These are phyloP conservation scores for Carposina sasakii DNA, from an alignment of 1,140 invertebrate genomes.

Conservation along the genomic window DNA sequence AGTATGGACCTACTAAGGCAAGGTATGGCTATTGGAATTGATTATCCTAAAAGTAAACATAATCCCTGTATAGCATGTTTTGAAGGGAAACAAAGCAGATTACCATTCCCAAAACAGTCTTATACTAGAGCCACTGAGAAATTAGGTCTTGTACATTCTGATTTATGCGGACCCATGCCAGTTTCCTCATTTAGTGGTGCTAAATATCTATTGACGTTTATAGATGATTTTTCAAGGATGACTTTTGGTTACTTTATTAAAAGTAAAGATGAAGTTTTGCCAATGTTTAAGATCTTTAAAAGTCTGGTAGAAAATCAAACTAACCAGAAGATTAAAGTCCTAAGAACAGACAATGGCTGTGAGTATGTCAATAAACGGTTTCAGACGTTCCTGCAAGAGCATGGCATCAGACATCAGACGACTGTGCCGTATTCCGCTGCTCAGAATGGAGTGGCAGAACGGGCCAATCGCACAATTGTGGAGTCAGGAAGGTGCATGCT, in stretches of 20 bases:
- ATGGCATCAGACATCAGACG: slow-evolving; percentile 20
- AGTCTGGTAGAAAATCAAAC: slow-evolving; percentile 33
- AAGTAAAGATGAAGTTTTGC: slow-evolving; percentile 36
- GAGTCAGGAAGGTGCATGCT: slow-evolving; percentile 11
- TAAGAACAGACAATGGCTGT: slow-evolving; percentile 41
- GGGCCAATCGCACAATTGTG: slow-evolving; percentile 17
- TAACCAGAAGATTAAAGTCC: slow-evolving; percentile 21
- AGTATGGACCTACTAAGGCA: slow-evolving; percentile 23
- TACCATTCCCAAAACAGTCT: slow-evolving; percentile 21
- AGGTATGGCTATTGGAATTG: slow-evolving; percentile 25
- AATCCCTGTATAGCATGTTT: slow-evolving; percentile 20
- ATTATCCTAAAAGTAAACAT: slow-evolving; percentile 15
- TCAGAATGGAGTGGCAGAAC: slow-evolving; percentile 30
- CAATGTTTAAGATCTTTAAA: slow-evolving; percentile 27
- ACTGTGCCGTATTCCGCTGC: slow-evolving; percentile 34
- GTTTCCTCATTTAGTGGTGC: slow-evolving; percentile 25
- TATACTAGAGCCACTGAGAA: slow-evolving; percentile 18
- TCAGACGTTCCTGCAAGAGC: slow-evolving; percentile 19
- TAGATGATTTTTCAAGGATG: slow-evolving; percentile 41
- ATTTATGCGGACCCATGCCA: slow-evolving; percentile 35
- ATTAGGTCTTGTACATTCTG: slow-evolving; percentile 35
- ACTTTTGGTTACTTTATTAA: slow-evolving; percentile 42
- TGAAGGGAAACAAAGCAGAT: slow-evolving; percentile 14
- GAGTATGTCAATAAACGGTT: slow-evolving; percentile 36
- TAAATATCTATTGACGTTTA: slow-evolving; percentile 44